These are phyloP conservation scores for Gadopsis bispinosus DNA, from an alignment of 2,797 vertebrate species.

Conservation along the genomic window DNA sequence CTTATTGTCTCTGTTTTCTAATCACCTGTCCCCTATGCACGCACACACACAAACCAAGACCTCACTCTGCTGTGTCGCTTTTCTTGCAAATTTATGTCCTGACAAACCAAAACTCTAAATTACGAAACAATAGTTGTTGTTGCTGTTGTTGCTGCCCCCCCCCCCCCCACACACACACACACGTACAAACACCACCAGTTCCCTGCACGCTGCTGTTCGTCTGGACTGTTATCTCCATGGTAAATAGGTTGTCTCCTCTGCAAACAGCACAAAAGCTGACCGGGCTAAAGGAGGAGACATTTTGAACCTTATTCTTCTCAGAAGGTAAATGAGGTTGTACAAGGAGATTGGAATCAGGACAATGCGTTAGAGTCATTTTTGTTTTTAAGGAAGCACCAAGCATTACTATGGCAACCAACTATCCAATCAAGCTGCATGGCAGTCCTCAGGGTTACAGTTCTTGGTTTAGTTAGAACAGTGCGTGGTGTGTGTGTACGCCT, in stretches of 20 bases:
- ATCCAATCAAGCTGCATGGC: background rate
- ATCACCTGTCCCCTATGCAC: too few relatives aligned
- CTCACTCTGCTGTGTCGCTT: too few relatives aligned
- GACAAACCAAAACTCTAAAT: too few relatives aligned
- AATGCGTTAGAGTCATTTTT: background rate
- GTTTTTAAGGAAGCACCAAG: background rate
- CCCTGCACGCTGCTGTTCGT: constrained; percentile 23
- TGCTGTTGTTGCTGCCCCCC: too few relatives aligned
- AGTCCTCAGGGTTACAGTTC: background rate
- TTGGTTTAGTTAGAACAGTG: background rate
- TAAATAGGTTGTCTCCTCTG: constrained; percentile 20
- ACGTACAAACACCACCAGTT: background rate
- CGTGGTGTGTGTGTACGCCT: background rate
- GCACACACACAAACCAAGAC: too few relatives aligned
- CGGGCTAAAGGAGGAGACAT: background rate
- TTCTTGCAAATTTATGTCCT: too few relatives aligned
- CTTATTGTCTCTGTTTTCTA: constrained; percentile 26
- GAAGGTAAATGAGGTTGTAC: background rate
- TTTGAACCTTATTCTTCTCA: constrained; percentile 1
- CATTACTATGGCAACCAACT: constrained; percentile 23
- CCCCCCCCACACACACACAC: too few relatives aligned
- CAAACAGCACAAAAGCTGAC: constrained; percentile 17
- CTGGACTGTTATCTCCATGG: constrained; percentile 35
- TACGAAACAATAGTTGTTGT: too few relatives aligned
- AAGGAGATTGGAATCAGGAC: background rate